These are phyloP conservation scores for Cacatua alba DNA, from an alignment of 2,113 vertebrate genomes.

Conservation along the genomic window DNA sequence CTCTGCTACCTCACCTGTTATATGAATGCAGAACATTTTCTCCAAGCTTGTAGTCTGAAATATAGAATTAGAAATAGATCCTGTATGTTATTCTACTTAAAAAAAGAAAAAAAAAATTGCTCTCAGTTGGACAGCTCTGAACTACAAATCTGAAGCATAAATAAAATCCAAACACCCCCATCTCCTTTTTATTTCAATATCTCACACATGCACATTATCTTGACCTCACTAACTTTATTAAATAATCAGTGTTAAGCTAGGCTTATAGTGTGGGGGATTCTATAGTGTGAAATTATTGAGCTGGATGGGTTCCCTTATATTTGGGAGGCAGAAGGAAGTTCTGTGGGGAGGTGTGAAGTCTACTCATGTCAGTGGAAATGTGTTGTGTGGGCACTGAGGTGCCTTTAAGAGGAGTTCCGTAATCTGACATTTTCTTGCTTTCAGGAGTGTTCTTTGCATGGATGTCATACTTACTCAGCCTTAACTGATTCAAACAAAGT, in stretches of 20 bases:
- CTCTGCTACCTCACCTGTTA: neutral
- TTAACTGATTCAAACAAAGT: neutral
- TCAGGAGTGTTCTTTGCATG: constrained; percentile 19
- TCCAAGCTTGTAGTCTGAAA: neutral
- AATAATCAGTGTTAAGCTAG: constrained; percentile 13
- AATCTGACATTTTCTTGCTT: constrained; percentile 57
- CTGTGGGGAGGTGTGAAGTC: constrained; percentile 52
- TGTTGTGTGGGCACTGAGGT: constrained; percentile 62
- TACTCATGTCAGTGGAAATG: constrained; percentile 46
- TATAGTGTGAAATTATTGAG: constrained; percentile 52
- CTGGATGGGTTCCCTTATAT: constrained; percentile 50
- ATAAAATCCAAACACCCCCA: constrained; percentile 44
- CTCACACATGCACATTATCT: neutral
- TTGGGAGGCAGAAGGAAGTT: constrained; percentile 54
- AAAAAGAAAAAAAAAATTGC: neutral
- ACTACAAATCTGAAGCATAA: constrained; percentile 35
- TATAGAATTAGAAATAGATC: constrained; percentile 16
- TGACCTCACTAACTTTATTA: constrained; percentile 32
- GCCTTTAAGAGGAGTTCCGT: constrained; percentile 49
- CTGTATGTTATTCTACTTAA: neutral
- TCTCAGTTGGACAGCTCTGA: constrained; percentile 2
- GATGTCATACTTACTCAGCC: constrained; percentile 20
- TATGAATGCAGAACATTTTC: neutral
- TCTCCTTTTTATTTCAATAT: constrained; percentile 25
- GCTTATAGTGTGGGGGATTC: constrained; percentile 6